Conservation (phyloP, 2,888 invertebrate species). For the Aphelenchoides bicaudatus region DNA sequence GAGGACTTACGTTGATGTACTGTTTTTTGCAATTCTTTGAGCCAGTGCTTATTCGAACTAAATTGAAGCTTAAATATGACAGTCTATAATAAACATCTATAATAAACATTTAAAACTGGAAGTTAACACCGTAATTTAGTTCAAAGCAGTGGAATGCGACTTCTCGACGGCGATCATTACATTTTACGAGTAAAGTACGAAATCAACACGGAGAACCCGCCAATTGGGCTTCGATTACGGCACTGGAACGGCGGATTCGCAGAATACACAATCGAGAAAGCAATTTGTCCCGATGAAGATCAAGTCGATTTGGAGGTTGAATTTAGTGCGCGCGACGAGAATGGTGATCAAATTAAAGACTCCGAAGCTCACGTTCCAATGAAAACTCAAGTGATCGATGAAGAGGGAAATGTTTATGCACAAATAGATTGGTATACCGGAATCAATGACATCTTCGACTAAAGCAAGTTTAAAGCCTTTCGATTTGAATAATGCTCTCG, state of each 20-base stretch:
- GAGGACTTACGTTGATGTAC: no score
- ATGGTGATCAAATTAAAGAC: conserved; percentile 5
- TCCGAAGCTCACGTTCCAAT: conserved; percentile 10
- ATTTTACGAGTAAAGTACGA: conserved; percentile 4
- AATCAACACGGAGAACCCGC: conserved; percentile 3
- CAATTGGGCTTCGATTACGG: conserved; percentile 18
- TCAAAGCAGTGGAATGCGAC: conserved; percentile 9
- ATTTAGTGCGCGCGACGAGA: conserved; percentile 13
- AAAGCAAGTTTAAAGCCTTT: no score
- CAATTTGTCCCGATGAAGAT: background rate
- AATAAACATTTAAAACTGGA: no score
- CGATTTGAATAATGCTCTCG: no score
- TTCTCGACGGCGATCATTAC: conserved; percentile 3
- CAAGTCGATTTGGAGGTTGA: conserved; percentile 7
- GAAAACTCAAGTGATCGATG: conserved; percentile 8
- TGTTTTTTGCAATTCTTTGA: no score
- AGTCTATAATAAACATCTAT: no score
- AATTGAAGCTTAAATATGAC: no score
- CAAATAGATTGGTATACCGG: conserved; percentile 10
- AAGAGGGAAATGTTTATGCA: conserved; percentile 1
- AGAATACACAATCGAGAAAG: background rate
- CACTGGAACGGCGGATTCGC: conserved; percentile 14
- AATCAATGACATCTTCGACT: conserved; percentile 11
- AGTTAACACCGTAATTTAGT: background rate
- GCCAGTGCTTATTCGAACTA: no score